Evolutionary conservation across 92 coral and sea anemone genomes (phyloP).

Genomic region (Porites cylindrica): DNA sequence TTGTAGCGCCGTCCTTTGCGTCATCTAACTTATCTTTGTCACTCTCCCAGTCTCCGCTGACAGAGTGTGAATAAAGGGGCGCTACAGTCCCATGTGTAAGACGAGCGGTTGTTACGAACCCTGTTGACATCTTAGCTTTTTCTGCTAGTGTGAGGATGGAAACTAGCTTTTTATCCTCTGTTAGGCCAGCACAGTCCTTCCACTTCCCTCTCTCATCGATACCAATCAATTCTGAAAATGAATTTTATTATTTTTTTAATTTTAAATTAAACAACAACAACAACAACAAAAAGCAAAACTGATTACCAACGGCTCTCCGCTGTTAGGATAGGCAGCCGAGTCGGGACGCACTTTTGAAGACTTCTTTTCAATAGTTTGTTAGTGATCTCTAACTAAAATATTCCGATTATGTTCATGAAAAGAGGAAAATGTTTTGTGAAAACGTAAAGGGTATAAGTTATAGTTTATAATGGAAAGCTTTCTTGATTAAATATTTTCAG

Average conservation of each 20-base stretch:
- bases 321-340: too few species aligned
- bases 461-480: too few species aligned
- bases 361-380: too few species aligned
- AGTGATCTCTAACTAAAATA: too few species aligned
- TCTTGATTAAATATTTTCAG: too few species aligned
- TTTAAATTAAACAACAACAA: background rate
- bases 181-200: constrained; percentile 69
- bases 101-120: constrained; percentile 88
- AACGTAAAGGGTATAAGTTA: too few species aligned
- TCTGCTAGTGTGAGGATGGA: constrained; percentile 93
- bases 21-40: constrained; percentile 40
- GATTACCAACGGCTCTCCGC: too few species aligned
- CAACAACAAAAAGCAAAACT: too few species aligned
- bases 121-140: constrained; percentile 91
- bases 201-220: constrained; percentile 76
- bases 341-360: too few species aligned
- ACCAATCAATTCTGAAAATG: constrained; percentile 73
- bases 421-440: too few species aligned
- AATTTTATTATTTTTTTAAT: too few species aligned
- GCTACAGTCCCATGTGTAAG: constrained; percentile 85
- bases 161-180: constrained; percentile 67
- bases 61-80: constrained; percentile 72
- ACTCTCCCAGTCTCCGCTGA: constrained; percentile 81
- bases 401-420: too few species aligned
- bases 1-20: constrained; percentile 69